A percentile compares a stretch with the other conserved stretches of the same genome.
Evolutionary conservation across 2,888 invertebrate genomes (phyloP).

Genomic region (Luperina nickerlii): DNA sequence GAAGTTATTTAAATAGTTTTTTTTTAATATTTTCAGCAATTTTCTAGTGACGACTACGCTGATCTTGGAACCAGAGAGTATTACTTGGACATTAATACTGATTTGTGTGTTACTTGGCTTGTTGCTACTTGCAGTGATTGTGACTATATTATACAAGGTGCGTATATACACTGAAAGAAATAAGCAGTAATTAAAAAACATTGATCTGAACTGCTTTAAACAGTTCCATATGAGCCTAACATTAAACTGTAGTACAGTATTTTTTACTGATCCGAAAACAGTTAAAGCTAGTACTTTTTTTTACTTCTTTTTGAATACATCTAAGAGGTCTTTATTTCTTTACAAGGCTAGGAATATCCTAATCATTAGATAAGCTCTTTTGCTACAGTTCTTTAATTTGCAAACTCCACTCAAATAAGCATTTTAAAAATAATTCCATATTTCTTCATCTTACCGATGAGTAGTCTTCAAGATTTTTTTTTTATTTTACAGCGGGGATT

Average conservation of each 20-base stretch:
- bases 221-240: too few relatives aligned
- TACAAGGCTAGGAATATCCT: background rate
- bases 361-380: background rate
- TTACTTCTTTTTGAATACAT: background rate
- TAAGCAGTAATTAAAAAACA: too few relatives aligned
- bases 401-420: background rate
- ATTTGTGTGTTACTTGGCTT: constrained; percentile 60
- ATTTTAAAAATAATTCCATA: background rate
- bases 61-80: constrained; percentile 55
- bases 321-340: background rate
- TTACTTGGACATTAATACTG: constrained; percentile 58
- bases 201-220: too few relatives aligned
- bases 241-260: too few relatives aligned
- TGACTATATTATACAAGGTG: constrained; percentile 58
- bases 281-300: too few relatives aligned
- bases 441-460: background rate
- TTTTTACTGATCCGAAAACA: too few relatives aligned
- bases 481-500: constrained; percentile 55
- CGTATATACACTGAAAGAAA: background rate
- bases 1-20: background rate
- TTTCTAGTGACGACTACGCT: constrained; percentile 54
- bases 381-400: background rate
- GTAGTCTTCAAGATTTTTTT: background rate
- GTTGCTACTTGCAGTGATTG: constrained; percentile 53
- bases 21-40: constrained; percentile 30